phyloP scores from a whole-genome alignment of 64 coral and sea anemone species.

The Pocillopora damicornis region DNA sequence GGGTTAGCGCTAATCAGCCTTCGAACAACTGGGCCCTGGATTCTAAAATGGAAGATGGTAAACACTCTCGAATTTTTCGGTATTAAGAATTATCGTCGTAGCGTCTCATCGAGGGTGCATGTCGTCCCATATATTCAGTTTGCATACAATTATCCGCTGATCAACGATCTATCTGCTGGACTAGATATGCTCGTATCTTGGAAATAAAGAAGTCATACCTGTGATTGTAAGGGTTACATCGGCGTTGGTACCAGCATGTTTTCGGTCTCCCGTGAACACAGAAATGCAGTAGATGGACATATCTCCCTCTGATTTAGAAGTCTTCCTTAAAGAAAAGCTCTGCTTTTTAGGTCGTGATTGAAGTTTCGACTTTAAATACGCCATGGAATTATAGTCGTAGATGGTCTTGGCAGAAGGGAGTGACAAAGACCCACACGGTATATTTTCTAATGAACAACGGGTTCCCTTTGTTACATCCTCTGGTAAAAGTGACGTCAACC shows the following conservation, averaged over 20 bases:
- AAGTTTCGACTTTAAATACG: conserved; percentile 34
- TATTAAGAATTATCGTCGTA: not conserved
- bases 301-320: conserved; percentile 11
- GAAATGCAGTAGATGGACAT: conserved; percentile 44
- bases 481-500: conserved; percentile 45
- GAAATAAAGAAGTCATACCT: conserved; percentile 12
- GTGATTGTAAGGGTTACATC: conserved; percentile 55
- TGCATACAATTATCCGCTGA: too few relatives aligned
- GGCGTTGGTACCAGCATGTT: conserved; percentile 66
- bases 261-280: conserved; percentile 51
- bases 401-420: conserved; percentile 51
- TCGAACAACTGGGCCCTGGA: too few relatives aligned
- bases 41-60: too few relatives aligned
- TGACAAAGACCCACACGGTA: conserved; percentile 30
- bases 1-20: too few relatives aligned
- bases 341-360: not conserved
- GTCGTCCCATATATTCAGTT: too few relatives aligned
- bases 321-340: not conserved
- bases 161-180: not conserved
- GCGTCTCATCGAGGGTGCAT: too few relatives aligned
- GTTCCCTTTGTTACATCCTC: conserved; percentile 36
- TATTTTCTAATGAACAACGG: conserved; percentile 47
- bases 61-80: not conserved
- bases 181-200: not conserved
- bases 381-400: conserved; percentile 61